Evolutionary conservation across 2,797 vertebrate genomes (phyloP).

Genomic region (Pseudochirops corinnae): DNA sequence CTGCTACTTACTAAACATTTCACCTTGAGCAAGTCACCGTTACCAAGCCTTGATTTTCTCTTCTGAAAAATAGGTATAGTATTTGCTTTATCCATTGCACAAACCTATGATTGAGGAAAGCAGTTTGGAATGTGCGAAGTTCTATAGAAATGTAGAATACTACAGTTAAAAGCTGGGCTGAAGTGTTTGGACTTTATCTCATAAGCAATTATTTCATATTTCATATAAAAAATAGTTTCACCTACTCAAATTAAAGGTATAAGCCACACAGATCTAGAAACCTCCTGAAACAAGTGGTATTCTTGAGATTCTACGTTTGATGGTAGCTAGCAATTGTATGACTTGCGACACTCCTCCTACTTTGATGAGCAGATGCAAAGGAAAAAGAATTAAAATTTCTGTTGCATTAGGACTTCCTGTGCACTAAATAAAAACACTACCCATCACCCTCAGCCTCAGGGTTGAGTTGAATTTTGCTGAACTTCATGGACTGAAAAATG

Average conservation of each 20-base stretch:
- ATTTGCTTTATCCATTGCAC: neutral
- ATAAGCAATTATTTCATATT: neutral
- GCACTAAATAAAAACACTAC: constrained; percentile 51
- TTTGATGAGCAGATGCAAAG: neutral
- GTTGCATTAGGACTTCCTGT: neutral
- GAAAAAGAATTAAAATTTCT: neutral
- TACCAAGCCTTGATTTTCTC: neutral
- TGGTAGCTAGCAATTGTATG: neutral
- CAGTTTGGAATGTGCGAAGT: neutral
- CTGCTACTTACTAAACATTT: neutral
- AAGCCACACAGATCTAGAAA: neutral
- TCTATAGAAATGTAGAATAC: neutral
- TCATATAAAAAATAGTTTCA: neutral
- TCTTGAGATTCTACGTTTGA: neutral
- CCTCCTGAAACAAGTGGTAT: neutral
- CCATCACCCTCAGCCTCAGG: constrained; percentile 70
- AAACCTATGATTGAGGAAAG: neutral
- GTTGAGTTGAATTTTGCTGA: constrained; percentile 69
- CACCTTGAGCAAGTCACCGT: neutral
- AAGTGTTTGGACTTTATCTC: neutral
- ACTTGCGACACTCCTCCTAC: neutral
- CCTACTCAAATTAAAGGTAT: neutral
- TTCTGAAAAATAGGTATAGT: neutral
- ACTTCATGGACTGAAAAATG: constrained; percentile 75
- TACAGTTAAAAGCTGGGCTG: neutral